Conservation (phyloP, 2,797 vertebrate genomes). For the Hippoglossus hippoglossus region DNA sequence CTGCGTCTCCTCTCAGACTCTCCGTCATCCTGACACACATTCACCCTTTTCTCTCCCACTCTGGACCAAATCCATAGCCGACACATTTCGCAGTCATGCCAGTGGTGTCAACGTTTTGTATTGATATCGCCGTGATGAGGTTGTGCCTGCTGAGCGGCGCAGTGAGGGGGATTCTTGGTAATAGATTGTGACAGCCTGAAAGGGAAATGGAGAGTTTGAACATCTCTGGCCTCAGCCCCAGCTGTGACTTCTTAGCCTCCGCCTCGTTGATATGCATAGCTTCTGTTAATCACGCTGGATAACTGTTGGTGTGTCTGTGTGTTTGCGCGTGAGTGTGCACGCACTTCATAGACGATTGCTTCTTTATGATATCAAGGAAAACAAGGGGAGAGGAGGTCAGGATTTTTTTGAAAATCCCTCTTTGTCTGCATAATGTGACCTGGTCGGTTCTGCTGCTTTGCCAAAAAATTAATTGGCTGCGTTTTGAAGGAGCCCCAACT, state of each 20-base stretch:
- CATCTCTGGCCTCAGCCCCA: conserved; percentile 63
- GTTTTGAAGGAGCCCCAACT: conserved; percentile 44
- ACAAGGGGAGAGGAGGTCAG: conserved; percentile 59
- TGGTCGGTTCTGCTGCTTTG: conserved; percentile 51
- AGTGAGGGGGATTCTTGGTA: conserved; percentile 51
- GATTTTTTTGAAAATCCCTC: conserved; percentile 61
- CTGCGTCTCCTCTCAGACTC: conserved; percentile 21
- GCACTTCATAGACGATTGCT: conserved; percentile 43
- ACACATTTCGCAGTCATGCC: conserved; percentile 27
- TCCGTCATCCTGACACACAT: conserved; percentile 40
- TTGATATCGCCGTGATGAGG: conserved; percentile 53
- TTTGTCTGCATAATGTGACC: conserved; percentile 67
- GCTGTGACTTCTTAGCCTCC: conserved; percentile 77
- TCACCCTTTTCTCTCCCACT: conserved; percentile 21
- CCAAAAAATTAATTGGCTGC: conserved; percentile 62
- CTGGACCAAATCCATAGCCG: conserved; percentile 45
- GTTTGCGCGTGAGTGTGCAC: not conserved
- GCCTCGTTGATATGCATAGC: conserved; percentile 83
- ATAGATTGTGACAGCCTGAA: conserved; percentile 76
- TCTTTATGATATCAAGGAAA: conserved; percentile 62
- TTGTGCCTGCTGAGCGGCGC: conserved; percentile 37
- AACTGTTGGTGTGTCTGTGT: conserved; percentile 40
- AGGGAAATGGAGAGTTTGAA: conserved; percentile 70
- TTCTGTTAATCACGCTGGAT: conserved; percentile 66
- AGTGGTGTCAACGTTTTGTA: conserved; percentile 59